Base-by-base conservation (phyloP, 2,888 invertebrate genomes). In the Hypolimnas misippus region DNA sequence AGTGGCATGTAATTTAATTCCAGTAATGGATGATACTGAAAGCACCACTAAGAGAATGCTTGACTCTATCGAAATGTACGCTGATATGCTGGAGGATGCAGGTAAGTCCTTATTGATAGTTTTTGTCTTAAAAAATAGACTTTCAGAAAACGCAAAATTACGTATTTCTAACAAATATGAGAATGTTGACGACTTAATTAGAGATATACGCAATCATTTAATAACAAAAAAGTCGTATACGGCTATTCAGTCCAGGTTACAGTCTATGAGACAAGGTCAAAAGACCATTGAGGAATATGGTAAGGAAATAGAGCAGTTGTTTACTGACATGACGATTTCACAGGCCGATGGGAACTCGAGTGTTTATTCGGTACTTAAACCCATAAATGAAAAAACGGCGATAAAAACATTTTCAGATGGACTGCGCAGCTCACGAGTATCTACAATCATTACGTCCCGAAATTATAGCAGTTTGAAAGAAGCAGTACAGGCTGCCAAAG, bases 311-410 rank as follows among this genome's bases (percentile, higher is more conserved):
- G 52, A 60, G 38, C 17, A 65, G 16, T 49, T 71, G 10, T 69
- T 68, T 63, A 65, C n/a, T n/a, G n/a, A n/a, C 33, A 50, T 70
- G 25, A 72, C 71, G 14, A 69, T 72, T 51, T 62, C 70, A 10
- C 70, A 72, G 42, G 66, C 70, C 21, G 56, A 68, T 42, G 62
- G 64, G 3, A 38, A 68, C 31, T 16, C 44, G 12, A 57, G 57
- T 5, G 53, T 44, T 6, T 67, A 55, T 60, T 49, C 63, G 49
- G 44, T 67, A 14, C 49, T 71, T 16, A 49, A 53, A 5, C 68
- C 71, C 7, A 53, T 70, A 25, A 69, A 71, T 51, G 71, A 71
- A 40, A 62, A 64, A 53, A 52, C 57, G 0, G 68, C 71, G n/a
- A 67, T 69, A 8, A 66, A 66, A 58, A 59, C 62, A 44, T 70